A percentile compares a stretch with the other conserved stretches of the same genome.
Conservation (phyloP, 2,113 vertebrate species). For the Pimephales promelas region DNA sequence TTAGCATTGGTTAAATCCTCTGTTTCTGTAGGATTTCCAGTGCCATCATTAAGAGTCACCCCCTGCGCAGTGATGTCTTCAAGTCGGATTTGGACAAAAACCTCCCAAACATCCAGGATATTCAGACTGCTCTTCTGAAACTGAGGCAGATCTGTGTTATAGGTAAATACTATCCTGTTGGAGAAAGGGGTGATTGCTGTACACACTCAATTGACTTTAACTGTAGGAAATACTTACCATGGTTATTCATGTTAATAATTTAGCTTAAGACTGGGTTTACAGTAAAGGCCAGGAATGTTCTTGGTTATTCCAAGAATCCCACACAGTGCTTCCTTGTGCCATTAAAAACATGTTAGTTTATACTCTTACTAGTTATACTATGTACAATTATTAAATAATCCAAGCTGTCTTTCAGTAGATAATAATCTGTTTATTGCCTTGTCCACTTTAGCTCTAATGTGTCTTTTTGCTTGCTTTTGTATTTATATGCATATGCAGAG, state of each 20-base stretch:
- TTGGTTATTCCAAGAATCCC: background rate
- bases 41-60: constrained; percentile 93
- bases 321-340: background rate
- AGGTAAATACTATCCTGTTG: constrained; percentile 72
- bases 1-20: background rate
- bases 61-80: constrained; percentile 84
- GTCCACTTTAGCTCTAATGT: background rate
- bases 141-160: constrained; percentile 91
- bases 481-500: constrained; percentile 63
- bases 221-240: background rate
- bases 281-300: background rate
- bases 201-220: background rate
- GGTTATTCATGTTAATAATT: background rate
- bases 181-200: background rate
- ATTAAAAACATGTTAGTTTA: background rate
- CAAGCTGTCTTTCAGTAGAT: background rate
- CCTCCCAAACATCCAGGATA: constrained; percentile 88
- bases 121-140: constrained; percentile 86
- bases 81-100: constrained; percentile 87
- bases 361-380: background rate
- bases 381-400: background rate
- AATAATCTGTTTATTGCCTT: background rate
- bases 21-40: constrained; percentile 82
- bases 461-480: constrained; percentile 6
- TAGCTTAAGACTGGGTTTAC: constrained; percentile 1